Evolutionary conservation across 2,888 invertebrate species (phyloP), one percentile per base, ranked within the genome.

Genomic region (Pasiphila rectangulata): DNA sequence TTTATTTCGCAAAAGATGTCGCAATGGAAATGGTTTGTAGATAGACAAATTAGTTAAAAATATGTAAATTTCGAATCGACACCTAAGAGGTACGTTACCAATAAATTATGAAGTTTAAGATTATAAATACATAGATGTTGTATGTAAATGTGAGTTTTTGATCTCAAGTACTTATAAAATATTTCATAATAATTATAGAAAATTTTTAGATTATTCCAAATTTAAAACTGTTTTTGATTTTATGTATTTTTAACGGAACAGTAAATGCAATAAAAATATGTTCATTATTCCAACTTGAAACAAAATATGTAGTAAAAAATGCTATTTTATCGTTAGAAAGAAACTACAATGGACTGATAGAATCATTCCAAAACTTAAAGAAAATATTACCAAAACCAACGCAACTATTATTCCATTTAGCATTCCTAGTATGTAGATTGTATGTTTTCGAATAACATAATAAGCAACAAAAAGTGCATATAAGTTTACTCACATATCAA

Each of bases 71-170:
- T 45, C 37, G 27, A 30, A 51, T 40, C 24, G 29, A 25, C 44
- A 51, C 54, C 51, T 54, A 57, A 49, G 53, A 56, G 53, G 56
- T 50, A 49, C 34, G 61, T 61, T 60, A 60, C 57, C 59, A 61
- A 45, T 30, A 47, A 47, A 41, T 39, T 34, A 54, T 53, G 37
- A 30, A 29, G 44, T 43, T 52, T 47, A 53, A 32, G 32, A 35
- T 54, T 45, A 50, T 29, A 37, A 43, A 59, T 50, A 67, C 69
- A 50, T 63, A n/a, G n/a, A n/a, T n/a, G n/a, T n/a, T n/a, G 67
- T 73, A 69, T 64, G 63, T 71, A 58, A 58, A 59, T 70, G 73
- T 77, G 73, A 71, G 74, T 75, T 74, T 67, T 71, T 77, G 79
- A 80, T 80, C 79, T 80, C 79, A 77, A 63, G 56, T 46, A 42